Percentiles rank a stretch among this genome's conserved stretches.
Conservation (phyloP, 2,113 vertebrate genomes). For the Scophthalmus maximus region DNA sequence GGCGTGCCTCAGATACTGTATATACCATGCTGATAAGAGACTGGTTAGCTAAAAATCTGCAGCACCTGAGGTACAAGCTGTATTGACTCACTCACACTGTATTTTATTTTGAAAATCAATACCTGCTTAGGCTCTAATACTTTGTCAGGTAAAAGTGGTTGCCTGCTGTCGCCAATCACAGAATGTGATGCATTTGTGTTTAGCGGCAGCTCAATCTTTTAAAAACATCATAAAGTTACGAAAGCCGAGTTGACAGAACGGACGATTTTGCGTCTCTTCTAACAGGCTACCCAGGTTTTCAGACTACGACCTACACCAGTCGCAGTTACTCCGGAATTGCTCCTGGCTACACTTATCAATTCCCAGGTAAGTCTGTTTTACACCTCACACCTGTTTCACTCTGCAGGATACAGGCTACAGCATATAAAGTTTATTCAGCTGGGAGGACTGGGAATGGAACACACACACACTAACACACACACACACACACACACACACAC, state of each 20-base stretch:
- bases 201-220: too few species aligned
- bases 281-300: conserved; percentile 94
- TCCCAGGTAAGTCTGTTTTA: conserved; percentile 86
- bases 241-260: not conserved
- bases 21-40: too few species aligned
- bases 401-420: conserved; percentile 15
- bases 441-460: not conserved
- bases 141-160: too few species aligned
- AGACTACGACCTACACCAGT: conserved; percentile 94
- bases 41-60: too few species aligned
- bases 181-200: too few species aligned
- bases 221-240: too few species aligned
- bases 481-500: not conserved
- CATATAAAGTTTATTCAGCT: conserved; percentile 40
- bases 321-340: conserved; percentile 94
- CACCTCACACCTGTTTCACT: not conserved
- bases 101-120: too few species aligned
- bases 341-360: conserved; percentile 96
- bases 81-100: too few species aligned
- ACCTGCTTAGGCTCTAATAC: too few species aligned
- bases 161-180: too few species aligned
- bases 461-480: not conserved
- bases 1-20: too few species aligned
- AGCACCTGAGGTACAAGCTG: too few species aligned
- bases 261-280: not conserved